phyloP scores from a whole-genome alignment of 2,797 vertebrate genomes.

The Knipowitschia caucasica region DNA sequence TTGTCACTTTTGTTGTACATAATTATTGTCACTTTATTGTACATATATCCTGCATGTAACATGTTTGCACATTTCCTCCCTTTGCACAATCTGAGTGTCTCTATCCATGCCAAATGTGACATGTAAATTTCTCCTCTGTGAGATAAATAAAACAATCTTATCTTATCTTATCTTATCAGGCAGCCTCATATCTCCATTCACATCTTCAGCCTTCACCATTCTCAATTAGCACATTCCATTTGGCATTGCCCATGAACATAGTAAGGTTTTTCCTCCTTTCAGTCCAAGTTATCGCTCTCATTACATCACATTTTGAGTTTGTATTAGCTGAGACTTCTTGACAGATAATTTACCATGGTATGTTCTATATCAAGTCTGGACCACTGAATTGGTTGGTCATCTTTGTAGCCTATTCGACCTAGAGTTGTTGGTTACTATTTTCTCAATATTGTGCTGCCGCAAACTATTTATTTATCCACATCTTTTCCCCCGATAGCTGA shows the following conservation, averaged over 20 bases:
- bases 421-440: background rate
- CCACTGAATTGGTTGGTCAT: background rate
- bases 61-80: no score
- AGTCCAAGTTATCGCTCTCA: background rate
- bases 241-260: conserved; percentile 10
- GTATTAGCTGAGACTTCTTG: background rate
- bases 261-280: background rate
- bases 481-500: background rate
- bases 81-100: no score
- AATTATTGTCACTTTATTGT: no score
- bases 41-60: no score
- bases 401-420: background rate
- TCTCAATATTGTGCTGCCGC: background rate
- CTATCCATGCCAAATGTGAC: no score
- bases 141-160: no score
- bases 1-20: no score
- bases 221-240: conserved; percentile 1
- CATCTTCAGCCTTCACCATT: conserved; percentile 5
- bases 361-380: background rate
- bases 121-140: no score
- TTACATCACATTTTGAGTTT: background rate
- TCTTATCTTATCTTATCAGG: no score
- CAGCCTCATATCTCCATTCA: conserved; percentile 6
- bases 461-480: background rate
- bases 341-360: background rate